These are phyloP conservation scores for Balaenoptera acutorostrata DNA, from an alignment of 2,113 vertebrate genomes.

Conservation along the genomic window DNA sequence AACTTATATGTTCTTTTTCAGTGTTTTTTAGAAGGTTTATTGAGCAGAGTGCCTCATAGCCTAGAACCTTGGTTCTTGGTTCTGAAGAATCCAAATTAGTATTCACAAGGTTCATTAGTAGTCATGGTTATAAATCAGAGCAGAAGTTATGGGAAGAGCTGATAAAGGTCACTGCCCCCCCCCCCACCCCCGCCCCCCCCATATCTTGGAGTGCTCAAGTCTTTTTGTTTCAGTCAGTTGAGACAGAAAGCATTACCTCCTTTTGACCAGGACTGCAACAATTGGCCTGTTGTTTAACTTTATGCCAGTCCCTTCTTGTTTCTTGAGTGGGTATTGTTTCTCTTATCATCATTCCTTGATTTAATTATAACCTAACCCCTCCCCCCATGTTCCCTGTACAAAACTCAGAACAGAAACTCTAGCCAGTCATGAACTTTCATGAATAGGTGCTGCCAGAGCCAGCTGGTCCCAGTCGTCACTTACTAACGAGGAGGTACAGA, in stretches of 20 bases:
- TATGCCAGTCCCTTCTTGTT: not conserved
- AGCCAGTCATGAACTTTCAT: not conserved
- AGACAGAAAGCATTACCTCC: not conserved
- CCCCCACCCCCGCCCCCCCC: too few species aligned
- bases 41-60: slow-evolving; percentile 47
- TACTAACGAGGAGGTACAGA: not conserved
- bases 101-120: slow-evolving; percentile 37
- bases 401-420: not conserved
- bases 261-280: not conserved
- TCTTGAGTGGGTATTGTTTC: not conserved
- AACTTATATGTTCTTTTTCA: slow-evolving; percentile 55
- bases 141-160: slow-evolving; percentile 16
- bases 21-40: slow-evolving; percentile 59
- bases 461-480: not conserved
- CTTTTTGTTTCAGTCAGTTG: not conserved
- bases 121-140: slow-evolving; percentile 19
- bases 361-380: not conserved
- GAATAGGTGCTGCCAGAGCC: not conserved
- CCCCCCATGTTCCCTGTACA: not conserved
- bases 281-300: not conserved
- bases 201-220: not conserved
- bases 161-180: not conserved
- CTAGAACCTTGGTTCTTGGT: slow-evolving; percentile 38
- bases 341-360: not conserved
- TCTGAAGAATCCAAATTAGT: slow-evolving; percentile 59